Evolutionary conservation across 1,140 invertebrate species (phyloP), one percentile per base, ranked within the genome.

Genomic region (Parasteatoda tepidariorum): DNA sequence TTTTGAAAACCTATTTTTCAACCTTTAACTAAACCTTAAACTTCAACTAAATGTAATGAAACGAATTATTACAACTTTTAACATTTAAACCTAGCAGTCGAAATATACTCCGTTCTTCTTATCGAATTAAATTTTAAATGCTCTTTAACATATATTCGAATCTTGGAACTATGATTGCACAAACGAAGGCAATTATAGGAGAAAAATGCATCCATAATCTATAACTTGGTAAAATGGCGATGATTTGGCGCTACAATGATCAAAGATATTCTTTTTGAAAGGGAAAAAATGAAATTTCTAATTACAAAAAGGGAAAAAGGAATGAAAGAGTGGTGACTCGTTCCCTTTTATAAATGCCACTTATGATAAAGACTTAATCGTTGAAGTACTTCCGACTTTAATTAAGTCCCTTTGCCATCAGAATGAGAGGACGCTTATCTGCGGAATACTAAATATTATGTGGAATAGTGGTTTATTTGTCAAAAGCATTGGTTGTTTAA

Each of bases 321-420:
- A 48, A 48, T n/a, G 38, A 48, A 18, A 48, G 9, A 48, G 1
- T 18, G 38, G 1, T 48, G 38, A 13, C 38, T 48, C 38, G 9
- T 48, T 48, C 38, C 33, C 62, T 66, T 66, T 66, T 33, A n/a
- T 66, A 31, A 66, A 66, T 66, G 31, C 62, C 31, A 30, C 31
- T 66, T 66, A 66, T 66, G 62, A 66, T 66, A 66, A 66, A 66
- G 28, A 66, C 62, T 66, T 66, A 66, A 66, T 66, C 62, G 62
- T 66, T 31, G 26, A 30, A 66, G 62, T 6, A 18, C 28, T 66
- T 66, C 62, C 62, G 28, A 33, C 62, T 26, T 66, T 66, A 66
- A 66, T 66, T 66, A 66, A 66, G 62, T 66, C 28, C 28, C 28
- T n/a, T 48, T 48, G 18, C 38, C 38, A 18, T 9, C 38, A 48